A percentile compares a stretch with the other conserved stretches of the same genome.
These are phyloP conservation scores for Lutjanus erythropterus DNA, from an alignment of 2,113 vertebrate genomes.

Conservation along the genomic window DNA sequence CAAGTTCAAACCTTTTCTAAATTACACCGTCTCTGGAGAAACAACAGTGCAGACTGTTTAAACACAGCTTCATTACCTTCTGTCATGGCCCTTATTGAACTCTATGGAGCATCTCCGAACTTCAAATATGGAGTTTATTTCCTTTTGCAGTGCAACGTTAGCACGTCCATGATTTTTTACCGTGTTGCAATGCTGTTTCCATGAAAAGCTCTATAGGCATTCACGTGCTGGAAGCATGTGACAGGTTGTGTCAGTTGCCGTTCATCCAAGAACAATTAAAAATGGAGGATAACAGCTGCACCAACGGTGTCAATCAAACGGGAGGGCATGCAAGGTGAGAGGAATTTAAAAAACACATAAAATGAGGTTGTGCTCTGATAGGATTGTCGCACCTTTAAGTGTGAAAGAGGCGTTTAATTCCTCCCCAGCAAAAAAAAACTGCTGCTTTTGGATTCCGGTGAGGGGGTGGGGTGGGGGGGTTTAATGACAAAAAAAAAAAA, in stretches of 20 bases:
- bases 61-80: slow-evolving; percentile 2
- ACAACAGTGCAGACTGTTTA: slow-evolving; percentile 1
- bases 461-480: not conserved
- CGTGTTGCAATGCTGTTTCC: not conserved
- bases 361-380: slow-evolving; percentile 35
- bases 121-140: slow-evolving; percentile 13
- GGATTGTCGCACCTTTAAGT: slow-evolving; percentile 41
- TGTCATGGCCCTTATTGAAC: not conserved
- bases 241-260: not conserved
- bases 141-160: not conserved
- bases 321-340: slow-evolving; percentile 33
- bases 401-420: slow-evolving; percentile 35
- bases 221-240: slow-evolving; percentile 19
- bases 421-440: slow-evolving; percentile 26
- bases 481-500: not conserved
- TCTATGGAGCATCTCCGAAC: not conserved
- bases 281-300: slow-evolving; percentile 24
- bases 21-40: not conserved
- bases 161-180: not conserved
- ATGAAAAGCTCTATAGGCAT: slow-evolving; percentile 5
- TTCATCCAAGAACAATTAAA: slow-evolving; percentile 28
- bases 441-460: not conserved
- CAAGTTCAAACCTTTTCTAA: slow-evolving; percentile 1
- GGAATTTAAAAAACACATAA: slow-evolving; percentile 9
- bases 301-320: slow-evolving; percentile 35